phyloP scores from a whole-genome alignment of 2,888 invertebrate genomes.

The Drosophila atroscutellata region DNA sequence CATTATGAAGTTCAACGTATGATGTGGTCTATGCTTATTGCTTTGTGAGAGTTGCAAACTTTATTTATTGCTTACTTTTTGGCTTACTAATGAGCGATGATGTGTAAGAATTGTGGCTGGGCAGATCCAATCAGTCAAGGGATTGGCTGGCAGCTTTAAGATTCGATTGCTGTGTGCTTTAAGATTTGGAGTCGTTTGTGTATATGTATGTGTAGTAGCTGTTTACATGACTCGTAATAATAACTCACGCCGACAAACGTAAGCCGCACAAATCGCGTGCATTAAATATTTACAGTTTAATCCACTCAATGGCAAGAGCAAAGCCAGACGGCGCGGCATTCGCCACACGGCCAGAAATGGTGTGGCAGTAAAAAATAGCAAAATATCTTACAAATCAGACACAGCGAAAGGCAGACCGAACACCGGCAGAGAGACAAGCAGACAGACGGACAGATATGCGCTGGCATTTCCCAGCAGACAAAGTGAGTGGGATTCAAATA shows the following conservation, averaged over 20 bases:
- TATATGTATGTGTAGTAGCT: slow-evolving; percentile 1
- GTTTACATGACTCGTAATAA: slow-evolving; percentile 45
- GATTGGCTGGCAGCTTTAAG: slow-evolving; percentile 28
- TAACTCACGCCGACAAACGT: slow-evolving; percentile 65
- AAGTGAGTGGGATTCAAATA: slow-evolving; percentile 54
- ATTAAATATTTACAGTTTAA: slow-evolving; percentile 79
- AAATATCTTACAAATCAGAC: slow-evolving; percentile 77
- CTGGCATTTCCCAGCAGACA: slow-evolving; percentile 64
- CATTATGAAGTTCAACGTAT: slow-evolving; percentile 45
- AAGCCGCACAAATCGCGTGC: slow-evolving; percentile 71
- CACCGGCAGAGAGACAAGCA: slow-evolving; percentile 33
- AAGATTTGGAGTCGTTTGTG: slow-evolving; percentile 4
- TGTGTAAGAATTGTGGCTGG: slow-evolving; percentile 42
- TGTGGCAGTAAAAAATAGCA: slow-evolving; percentile 77
- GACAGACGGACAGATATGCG: slow-evolving; percentile 25
- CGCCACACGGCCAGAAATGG: slow-evolving; percentile 53
- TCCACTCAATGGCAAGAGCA: slow-evolving; percentile 77
- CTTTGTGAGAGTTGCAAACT: slow-evolving; percentile 42
- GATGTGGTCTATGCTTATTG: slow-evolving; percentile 7
- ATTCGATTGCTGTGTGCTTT: slow-evolving; percentile 7
- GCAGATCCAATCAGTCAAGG: slow-evolving; percentile 4
- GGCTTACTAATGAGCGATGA: slow-evolving; percentile 64
- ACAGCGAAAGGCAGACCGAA: slow-evolving; percentile 41
- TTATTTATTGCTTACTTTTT: slow-evolving; percentile 59
- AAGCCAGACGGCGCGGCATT: slow-evolving; percentile 52